Percentiles rank a stretch among this genome's conserved stretches.
These are phyloP conservation scores for Eulacestoma nigropectus DNA, from an alignment of 2,113 vertebrate species.

Conservation along the genomic window DNA sequence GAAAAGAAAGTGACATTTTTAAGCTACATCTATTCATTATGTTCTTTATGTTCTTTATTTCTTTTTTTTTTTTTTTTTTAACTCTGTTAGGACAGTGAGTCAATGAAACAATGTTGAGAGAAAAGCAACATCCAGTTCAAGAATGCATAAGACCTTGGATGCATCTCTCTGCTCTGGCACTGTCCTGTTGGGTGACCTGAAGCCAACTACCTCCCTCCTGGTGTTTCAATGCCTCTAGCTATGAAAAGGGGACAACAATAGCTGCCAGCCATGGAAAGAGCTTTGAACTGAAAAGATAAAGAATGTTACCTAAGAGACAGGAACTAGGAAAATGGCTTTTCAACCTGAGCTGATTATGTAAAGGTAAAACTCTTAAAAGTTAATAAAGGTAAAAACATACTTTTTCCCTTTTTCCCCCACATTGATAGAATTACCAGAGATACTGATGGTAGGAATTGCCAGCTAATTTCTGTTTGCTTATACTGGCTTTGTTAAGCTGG, in stretches of 20 bases:
- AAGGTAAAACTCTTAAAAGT: background rate
- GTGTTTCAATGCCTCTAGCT: background rate
- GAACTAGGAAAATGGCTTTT: background rate
- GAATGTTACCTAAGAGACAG: background rate
- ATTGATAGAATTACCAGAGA: background rate
- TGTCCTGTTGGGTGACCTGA: background rate
- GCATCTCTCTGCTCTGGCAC: background rate
- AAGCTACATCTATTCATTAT: background rate
- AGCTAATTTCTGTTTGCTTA: background rate
- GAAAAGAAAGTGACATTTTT: background rate
- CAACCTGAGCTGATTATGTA: background rate
- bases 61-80: background rate
- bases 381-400: background rate
- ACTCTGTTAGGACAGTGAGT: background rate
- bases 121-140: background rate
- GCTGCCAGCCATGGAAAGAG: background rate
- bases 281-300: background rate
- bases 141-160: background rate
- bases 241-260: background rate
- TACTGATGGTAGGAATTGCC: background rate
- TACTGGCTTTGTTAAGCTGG: background rate
- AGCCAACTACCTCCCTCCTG: background rate
- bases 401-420: accelerated
- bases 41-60: background rate
- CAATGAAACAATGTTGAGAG: background rate